Conservation (phyloP, 2,113 vertebrate genomes). For the Dissostichus mawsoni region DNA sequence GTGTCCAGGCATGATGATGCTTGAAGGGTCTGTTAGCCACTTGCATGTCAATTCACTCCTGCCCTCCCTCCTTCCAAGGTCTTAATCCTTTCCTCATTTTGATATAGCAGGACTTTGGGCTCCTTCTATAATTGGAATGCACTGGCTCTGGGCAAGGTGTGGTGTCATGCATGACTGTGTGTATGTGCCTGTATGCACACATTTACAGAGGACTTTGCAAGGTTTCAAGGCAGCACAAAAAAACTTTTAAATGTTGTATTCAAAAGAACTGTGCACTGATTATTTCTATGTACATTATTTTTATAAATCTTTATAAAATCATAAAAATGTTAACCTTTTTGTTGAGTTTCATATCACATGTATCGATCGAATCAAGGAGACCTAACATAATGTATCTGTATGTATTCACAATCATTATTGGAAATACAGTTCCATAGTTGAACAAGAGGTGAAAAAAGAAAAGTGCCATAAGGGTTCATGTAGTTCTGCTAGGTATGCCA, state of each 20-base stretch:
- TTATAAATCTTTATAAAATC: too few relatives aligned
- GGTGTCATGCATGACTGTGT: conserved; percentile 28
- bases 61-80: conserved; percentile 45
- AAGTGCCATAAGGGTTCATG: too few relatives aligned
- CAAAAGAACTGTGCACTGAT: neutral
- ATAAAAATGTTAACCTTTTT: too few relatives aligned
- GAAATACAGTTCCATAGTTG: neutral
- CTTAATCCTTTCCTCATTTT: conserved; percentile 71
- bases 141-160: conserved; percentile 56
- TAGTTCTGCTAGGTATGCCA: too few relatives aligned
- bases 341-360: neutral
- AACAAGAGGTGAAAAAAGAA: neutral
- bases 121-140: conserved; percentile 66
- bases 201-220: neutral
- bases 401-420: too few relatives aligned
- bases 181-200: neutral
- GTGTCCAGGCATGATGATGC: conserved; percentile 41
- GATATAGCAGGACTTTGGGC: conserved; percentile 65
- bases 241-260: neutral
- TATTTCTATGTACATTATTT: neutral
- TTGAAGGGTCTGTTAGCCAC: conserved; percentile 58
- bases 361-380: neutral
- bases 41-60: conserved; percentile 63
- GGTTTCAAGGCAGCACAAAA: conserved; percentile 7
- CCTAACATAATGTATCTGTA: neutral